Base-by-base conservation (phyloP, 2,888 invertebrate species). In the Melinaea menophilus region DNA sequence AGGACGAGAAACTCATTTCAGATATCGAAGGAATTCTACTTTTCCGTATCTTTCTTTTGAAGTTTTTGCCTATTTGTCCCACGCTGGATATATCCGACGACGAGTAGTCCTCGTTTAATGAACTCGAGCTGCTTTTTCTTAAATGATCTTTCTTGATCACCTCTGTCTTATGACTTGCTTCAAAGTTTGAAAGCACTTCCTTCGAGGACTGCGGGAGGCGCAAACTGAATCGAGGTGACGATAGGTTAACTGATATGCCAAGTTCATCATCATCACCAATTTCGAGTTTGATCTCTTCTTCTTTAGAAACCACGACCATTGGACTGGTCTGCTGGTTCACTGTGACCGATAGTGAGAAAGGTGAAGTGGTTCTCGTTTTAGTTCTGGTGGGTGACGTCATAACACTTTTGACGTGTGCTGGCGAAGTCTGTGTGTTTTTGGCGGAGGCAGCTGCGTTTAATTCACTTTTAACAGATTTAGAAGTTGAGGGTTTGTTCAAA, bases 371-470 rank as follows among this genome's bases (percentile, higher is more conserved):
- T 66, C 90, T 81, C 2, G 87, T 87, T 72, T 88, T 89, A 12
- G 85, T 85, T 70, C 68, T 80, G 33, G 81, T 84, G 4, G 91
- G 91, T 13, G 91, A 91, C 2, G 91, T 91, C 90, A 89, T 91
- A 0, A 87, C 80, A 72, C 82, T 79, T 73, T 87, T 89, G 0
- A 85, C 85, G 51, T 79, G 87, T 45, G 86, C 83, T 3, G 90
- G 90, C 5, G 91, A 90, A 0, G 91, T 91, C 72, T 91, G 91
- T 3, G 91, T 91, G 60, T 85, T 83, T 72, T 90, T 91, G 56
- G 85, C 89, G 11, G 74, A 74, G 2, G 82, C 77, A 13, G 75
- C 69, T 3, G 80, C 67, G 69, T 89, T 90, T 55, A 73, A 79
- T 34, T 75, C 73, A n/a, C 72, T 71, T 5, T 62, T 66, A 41